Evolutionary conservation across 92 coral and sea anemone genomes (phyloP), one percentile per base, ranked within the genome.

Genomic region (Micromussa lordhowensis): DNA sequence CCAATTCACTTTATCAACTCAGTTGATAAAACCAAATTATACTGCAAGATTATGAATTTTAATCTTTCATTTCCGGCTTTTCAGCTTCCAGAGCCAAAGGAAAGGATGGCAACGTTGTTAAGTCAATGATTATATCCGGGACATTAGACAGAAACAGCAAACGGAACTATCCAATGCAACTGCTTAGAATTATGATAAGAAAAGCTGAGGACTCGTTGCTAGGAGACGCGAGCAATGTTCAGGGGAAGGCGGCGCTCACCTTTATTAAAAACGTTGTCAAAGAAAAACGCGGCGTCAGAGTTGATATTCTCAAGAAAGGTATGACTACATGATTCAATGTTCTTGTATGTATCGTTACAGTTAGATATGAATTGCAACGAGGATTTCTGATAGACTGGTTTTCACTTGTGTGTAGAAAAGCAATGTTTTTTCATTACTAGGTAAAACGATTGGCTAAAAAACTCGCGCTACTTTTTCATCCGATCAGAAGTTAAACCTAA

Each of bases 101-200:
- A 24, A 76, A 4, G 12, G 80, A 76, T 44, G 80, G 80, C 32
- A 32, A 57, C 28, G 57, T 76, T 11, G 48, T 31, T 18, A 12
- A 4, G 31, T 24, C 57, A 12, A 40, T 38, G 19, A 76, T 76
- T 18, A 18, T 44, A 24, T n/a, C 55, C 6, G 26, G 34, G n/a
- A 76, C 18, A 38, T 44, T 76, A 26, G 57, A 44, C 80, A 76
- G n/a, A 44, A 12, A 24, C n/a, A 76, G 32, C 51, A 76, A 76
- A 26, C 26, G 48, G 0, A 44, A 35, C 28, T 76, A 38, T 34
- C 80, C 80, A 32, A 15, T 76, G 32, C 31, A 44, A 9, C 32
- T 76, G 24, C 55, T 76, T 2, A 76, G 51, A 76, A 18, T 76
- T 44, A 76, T 76, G 80, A 44, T 44, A 28, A 76, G 80, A 51